These are phyloP conservation scores for Henricia sp. DNA, from an alignment of 53 echinoderm and acorn worm species.

Conservation along the genomic window DNA sequence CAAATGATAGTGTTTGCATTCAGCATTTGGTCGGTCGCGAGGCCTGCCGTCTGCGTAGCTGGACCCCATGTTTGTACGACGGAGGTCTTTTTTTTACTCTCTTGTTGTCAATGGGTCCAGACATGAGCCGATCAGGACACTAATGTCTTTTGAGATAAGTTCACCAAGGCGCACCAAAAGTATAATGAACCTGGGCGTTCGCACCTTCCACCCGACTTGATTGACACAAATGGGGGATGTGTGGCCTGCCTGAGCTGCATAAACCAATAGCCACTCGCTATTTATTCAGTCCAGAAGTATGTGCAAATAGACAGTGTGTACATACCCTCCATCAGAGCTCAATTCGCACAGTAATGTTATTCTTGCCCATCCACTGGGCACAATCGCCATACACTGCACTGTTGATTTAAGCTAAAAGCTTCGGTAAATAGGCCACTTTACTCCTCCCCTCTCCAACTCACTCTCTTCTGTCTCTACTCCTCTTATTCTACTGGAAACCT, in stretches of 20 bases:
- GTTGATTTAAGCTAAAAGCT: constrained; percentile 90
- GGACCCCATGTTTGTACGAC: constrained; percentile 43
- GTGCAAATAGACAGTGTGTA: constrained; percentile 70
- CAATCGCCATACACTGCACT: constrained; percentile 74
- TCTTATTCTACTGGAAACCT: constrained; percentile 52
- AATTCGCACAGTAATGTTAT: constrained; percentile 79
- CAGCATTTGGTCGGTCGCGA: neutral
- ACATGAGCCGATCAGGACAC: constrained; percentile 45
- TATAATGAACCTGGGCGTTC: constrained; percentile 80
- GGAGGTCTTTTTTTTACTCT: constrained; percentile 28
- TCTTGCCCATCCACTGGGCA: constrained; percentile 72
- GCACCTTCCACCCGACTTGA: constrained; percentile 73
- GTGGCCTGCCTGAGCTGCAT: constrained; percentile 51
- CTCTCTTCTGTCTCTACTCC: constrained; percentile 10
- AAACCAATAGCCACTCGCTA: constrained; percentile 60
- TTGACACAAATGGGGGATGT: constrained; percentile 75
- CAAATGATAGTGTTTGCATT: constrained; percentile 38
- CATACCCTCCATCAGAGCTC: constrained; percentile 70
- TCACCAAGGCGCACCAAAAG: constrained; percentile 74
- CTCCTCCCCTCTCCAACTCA: constrained; percentile 14
- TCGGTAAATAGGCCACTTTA: constrained; percentile 63
- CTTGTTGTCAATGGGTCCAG: constrained; percentile 44
- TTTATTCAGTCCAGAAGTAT: constrained; percentile 69
- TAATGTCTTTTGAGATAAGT: constrained; percentile 56
- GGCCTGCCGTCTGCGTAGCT: constrained; percentile 3